Percentiles rank a stretch among this genome's conserved stretches.
Evolutionary conservation across 1,140 invertebrate genomes (phyloP).

Genomic region (Laodelphax striatellus): DNA sequence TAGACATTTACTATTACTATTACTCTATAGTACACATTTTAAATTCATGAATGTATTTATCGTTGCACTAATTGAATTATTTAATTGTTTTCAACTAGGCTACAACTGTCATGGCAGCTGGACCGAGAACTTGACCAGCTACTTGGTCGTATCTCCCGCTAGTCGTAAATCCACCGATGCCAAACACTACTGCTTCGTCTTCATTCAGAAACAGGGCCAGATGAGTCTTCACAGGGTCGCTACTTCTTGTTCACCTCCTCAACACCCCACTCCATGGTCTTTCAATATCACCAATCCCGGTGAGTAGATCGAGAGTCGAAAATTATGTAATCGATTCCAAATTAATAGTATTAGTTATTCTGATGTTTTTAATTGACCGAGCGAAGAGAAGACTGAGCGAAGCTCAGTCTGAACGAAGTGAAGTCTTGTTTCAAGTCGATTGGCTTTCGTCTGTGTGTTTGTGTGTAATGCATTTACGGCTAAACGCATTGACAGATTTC

Average conservation of each 20-base stretch:
- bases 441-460: too few species aligned
- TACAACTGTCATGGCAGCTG: slow-evolving; percentile 55
- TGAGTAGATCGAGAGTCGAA: neutral
- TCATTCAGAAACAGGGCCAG: slow-evolving; percentile 11
- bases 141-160: slow-evolving; percentile 45
- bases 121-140: slow-evolving; percentile 51
- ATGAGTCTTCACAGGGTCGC: slow-evolving; percentile 14
- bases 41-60: too few species aligned
- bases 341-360: too few species aligned
- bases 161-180: slow-evolving; percentile 31
- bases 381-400: too few species aligned
- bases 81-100: slow-evolving; percentile 33
- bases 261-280: slow-evolving; percentile 9
- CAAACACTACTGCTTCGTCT: slow-evolving; percentile 32
- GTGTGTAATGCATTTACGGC: too few species aligned
- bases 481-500: too few species aligned
- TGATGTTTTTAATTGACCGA: too few species aligned
- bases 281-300: slow-evolving; percentile 20
- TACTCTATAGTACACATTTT: too few species aligned
- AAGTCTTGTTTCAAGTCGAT: too few species aligned
- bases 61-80: too few species aligned
- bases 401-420: too few species aligned
- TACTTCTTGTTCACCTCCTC: slow-evolving; percentile 14
- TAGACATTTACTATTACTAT: too few species aligned
- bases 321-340: neutral